Evolutionary conservation across 2,113 vertebrate species (phyloP).

Genomic region (Centropristis striata): DNA sequence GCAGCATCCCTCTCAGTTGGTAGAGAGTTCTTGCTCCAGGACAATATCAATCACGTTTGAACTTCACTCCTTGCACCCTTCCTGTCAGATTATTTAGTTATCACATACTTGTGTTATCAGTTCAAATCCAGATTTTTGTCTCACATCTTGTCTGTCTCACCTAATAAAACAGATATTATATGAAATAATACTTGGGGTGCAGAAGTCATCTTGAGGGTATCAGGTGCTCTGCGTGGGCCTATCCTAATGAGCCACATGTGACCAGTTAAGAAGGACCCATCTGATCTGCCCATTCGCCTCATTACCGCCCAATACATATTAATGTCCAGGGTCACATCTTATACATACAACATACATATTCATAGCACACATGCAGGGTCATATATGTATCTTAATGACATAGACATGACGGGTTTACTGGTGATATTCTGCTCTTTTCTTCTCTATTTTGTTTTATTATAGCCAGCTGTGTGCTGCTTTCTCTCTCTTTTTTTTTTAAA

Average conservation of each 20-base stretch:
- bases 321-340: conserved; percentile 82
- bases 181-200: conserved; percentile 67
- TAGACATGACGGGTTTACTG: conserved; percentile 54
- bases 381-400: conserved; percentile 74
- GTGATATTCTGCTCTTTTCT: conserved; percentile 37
- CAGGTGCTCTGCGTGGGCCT: conserved; percentile 75
- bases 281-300: conserved; percentile 81
- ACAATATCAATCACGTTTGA: conserved; percentile 17
- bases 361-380: conserved; percentile 77
- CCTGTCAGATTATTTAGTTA: not conserved
- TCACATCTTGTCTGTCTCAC: not conserved
- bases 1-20: not conserved
- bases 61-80: conserved; percentile 11
- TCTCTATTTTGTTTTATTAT: conserved; percentile 53
- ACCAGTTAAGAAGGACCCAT: conserved; percentile 83
- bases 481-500: not conserved
- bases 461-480: conserved; percentile 20
- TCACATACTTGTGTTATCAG: not conserved
- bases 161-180: conserved; percentile 48
- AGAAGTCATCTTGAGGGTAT: conserved; percentile 70
- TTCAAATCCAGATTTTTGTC: conserved; percentile 16
- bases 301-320: conserved; percentile 86
- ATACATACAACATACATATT: conserved; percentile 85
- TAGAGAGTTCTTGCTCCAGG: not conserved
- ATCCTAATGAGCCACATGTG: conserved; percentile 85